Percentiles rank a stretch among this genome's conserved stretches.
Evolutionary conservation across 2,888 invertebrate species (phyloP).

Genomic region (Tenthredo mesomela): DNA sequence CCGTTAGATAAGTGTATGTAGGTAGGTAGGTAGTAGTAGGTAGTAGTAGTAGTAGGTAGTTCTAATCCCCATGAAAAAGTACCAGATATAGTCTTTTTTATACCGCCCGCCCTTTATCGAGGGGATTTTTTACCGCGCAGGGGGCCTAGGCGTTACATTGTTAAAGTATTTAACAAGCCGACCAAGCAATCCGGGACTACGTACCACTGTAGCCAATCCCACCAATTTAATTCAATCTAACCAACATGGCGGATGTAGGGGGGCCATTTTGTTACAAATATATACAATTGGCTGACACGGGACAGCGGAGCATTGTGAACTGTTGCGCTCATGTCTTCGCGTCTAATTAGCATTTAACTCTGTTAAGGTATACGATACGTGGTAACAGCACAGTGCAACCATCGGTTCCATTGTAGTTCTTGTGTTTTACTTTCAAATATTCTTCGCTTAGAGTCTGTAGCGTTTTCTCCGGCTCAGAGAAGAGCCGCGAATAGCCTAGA

Average conservation of each 20-base stretch:
- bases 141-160: slow-evolving; percentile 64
- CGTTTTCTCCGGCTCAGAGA: background rate
- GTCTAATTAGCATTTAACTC: slow-evolving; percentile 36
- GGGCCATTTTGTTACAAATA: slow-evolving; percentile 70
- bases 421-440: background rate
- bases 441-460: background rate
- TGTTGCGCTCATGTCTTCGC: slow-evolving; percentile 19
- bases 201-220: slow-evolving; percentile 65
- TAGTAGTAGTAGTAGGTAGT: background rate
- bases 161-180: slow-evolving; percentile 73
- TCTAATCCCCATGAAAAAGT: background rate
- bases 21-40: background rate
- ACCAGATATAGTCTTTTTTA: slow-evolving; percentile 35
- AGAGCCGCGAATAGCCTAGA: background rate
- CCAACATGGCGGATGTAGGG: slow-evolving; percentile 66
- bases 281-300: slow-evolving; percentile 40
- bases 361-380: background rate
- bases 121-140: slow-evolving; percentile 10
- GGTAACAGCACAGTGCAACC: background rate
- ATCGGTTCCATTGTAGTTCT: background rate
- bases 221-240: slow-evolving; percentile 76
- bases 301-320: slow-evolving; percentile 26
- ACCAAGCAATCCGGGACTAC: slow-evolving; percentile 66
- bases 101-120: slow-evolving; percentile 34
- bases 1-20: background rate